Conservation (phyloP, 2,113 vertebrate genomes). For the Stegastes partitus region DNA sequence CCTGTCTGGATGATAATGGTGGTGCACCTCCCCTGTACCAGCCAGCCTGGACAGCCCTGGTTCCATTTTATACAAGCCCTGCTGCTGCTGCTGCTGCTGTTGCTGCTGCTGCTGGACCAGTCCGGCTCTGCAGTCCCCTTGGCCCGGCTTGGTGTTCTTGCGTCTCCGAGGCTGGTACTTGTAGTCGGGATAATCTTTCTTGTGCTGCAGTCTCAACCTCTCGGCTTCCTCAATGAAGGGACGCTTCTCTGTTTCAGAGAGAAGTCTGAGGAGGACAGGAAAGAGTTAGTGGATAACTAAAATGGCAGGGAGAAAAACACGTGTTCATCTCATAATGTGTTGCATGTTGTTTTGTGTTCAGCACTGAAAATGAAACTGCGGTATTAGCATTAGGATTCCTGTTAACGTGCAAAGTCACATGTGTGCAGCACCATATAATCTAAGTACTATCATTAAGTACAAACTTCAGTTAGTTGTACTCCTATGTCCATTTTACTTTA, state of each 20-base stretch:
- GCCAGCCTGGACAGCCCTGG: slow-evolving; percentile 70
- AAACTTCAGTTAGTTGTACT: not conserved
- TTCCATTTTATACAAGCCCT: slow-evolving; percentile 85
- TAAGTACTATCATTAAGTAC: not conserved
- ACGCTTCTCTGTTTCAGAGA: slow-evolving; percentile 91
- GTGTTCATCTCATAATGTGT: not conserved
- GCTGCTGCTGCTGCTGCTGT: slow-evolving; percentile 49
- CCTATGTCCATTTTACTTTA: too few species aligned
- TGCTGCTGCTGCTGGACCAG: slow-evolving; percentile 81
- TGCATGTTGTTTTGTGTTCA: not conserved
- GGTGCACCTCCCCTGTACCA: slow-evolving; percentile 52
- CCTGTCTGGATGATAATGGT: slow-evolving; percentile 84
- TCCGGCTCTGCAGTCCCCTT: slow-evolving; percentile 84
- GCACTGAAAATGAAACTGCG: not conserved
- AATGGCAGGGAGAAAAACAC: not conserved
- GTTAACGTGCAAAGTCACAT: not conserved
- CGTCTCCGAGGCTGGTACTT: slow-evolving; percentile 94
- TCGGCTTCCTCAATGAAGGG: slow-evolving; percentile 93
- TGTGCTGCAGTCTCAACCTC: slow-evolving; percentile 93
- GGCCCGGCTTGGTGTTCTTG: slow-evolving; percentile 88
- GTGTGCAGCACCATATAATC: not conserved
- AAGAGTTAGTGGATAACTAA: not conserved
- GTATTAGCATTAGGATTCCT: not conserved
- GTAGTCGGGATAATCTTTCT: slow-evolving; percentile 95
- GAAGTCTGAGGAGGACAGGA: slow-evolving; percentile 80